Evolutionary conservation across 37 sponge, comb jelly and placozoan genomes (phyloP).

Genomic region (Mnemiopsis leidyi): DNA sequence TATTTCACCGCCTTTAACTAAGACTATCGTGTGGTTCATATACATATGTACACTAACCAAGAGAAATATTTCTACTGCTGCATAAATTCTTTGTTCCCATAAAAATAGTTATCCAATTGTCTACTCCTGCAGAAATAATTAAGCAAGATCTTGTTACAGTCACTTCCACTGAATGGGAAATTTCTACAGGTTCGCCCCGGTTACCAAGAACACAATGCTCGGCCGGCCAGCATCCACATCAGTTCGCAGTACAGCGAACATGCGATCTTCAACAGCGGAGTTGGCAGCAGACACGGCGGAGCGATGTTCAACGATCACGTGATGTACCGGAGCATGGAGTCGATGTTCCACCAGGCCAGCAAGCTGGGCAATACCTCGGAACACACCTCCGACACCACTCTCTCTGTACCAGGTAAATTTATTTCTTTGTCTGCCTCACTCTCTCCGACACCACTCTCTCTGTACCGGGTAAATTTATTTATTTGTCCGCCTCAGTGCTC

Average conservation of each 20-base stretch:
- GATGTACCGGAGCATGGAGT: conserved; percentile 39
- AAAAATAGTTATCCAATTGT: no score
- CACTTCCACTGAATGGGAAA: no score
- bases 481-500: no score
- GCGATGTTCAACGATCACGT: background rate
- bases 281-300: background rate
- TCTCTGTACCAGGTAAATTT: conserved; percentile 24
- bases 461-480: conserved; percentile 6
- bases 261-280: background rate
- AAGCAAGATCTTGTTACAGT: no score
- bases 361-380: conserved; percentile 17
- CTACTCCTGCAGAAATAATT: no score
- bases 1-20: no score
- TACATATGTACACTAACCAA: no score
- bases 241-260: conserved; percentile 13
- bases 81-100: no score
- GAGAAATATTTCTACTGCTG: no score
- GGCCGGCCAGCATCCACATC: conserved; percentile 50
- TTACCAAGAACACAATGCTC: background rate
- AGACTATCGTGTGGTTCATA: no score
- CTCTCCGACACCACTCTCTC: conserved; percentile 20
- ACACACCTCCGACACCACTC: background rate
- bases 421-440: no score
- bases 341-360: background rate
- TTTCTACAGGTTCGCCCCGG: background rate